These are phyloP conservation scores for Coptodon bakossiorum DNA, from an alignment of 2,113 vertebrate genomes.

Conservation along the genomic window DNA sequence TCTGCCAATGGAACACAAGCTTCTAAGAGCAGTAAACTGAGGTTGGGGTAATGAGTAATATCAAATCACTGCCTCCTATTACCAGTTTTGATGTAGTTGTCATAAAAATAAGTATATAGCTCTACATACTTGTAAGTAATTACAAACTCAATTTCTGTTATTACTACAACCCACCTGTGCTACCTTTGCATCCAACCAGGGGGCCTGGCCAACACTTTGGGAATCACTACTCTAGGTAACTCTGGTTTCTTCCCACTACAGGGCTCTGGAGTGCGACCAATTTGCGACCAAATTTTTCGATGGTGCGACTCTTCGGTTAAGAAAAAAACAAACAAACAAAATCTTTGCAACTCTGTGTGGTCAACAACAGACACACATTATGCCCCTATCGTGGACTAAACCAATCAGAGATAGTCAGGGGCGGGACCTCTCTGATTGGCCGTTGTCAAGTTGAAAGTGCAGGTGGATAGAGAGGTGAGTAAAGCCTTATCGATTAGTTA, in stretches of 20 bases:
- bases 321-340: no score
- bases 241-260: not conserved
- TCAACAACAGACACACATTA: no score
- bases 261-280: no score
- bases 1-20: not conserved
- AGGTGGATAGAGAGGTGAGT: no score
- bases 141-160: not conserved
- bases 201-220: not conserved
- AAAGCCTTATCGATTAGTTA: no score
- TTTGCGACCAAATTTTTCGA: no score
- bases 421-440: no score
- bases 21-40: not conserved
- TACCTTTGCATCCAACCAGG: not conserved
- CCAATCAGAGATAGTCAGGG: no score
- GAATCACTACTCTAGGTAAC: not conserved
- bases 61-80: not conserved
- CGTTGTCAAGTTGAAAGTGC: no score
- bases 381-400: no score
- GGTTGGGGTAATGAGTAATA: not conserved
- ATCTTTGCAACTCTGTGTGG: no score
- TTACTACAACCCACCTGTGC: not conserved
- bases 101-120: not conserved
- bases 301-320: no score
- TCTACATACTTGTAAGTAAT: not conserved
- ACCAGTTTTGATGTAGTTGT: not conserved